These are phyloP conservation scores for Sminthurides aquaticus DNA, from an alignment of 2,888 invertebrate genomes.

Conservation along the genomic window DNA sequence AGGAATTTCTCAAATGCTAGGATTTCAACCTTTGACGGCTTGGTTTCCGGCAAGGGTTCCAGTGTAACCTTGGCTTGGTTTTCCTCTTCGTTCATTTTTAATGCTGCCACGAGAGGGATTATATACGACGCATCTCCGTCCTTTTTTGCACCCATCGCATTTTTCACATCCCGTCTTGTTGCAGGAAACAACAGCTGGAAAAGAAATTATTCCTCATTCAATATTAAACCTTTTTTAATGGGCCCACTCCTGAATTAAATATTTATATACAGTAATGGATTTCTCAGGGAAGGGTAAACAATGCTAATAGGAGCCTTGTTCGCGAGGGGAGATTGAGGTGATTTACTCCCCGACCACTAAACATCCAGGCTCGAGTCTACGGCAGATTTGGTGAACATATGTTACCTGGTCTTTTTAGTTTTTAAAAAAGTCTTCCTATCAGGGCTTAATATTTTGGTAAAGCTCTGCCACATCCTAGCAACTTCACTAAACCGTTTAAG, in stretches of 20 bases:
- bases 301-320: too few relatives aligned
- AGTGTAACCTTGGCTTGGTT: slow-evolving; percentile 7
- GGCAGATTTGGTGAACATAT: too few relatives aligned
- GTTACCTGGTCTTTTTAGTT: too few relatives aligned
- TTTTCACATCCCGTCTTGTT: slow-evolving; percentile 16
- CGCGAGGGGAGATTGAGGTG: too few relatives aligned
- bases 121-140: slow-evolving; percentile 8
- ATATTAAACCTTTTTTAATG: background rate
- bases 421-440: too few relatives aligned
- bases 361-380: too few relatives aligned
- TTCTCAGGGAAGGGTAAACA: too few relatives aligned
- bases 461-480: too few relatives aligned
- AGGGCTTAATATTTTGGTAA: too few relatives aligned
- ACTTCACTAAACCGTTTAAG: too few relatives aligned
- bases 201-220: background rate
- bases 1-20: slow-evolving; percentile 17
- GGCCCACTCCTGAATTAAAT: background rate
- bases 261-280: too few relatives aligned
- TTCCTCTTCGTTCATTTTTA: background rate
- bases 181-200: slow-evolving; percentile 27
- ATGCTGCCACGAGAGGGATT: slow-evolving; percentile 21
- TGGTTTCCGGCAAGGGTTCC: slow-evolving; percentile 17
- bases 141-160: slow-evolving; percentile 12
- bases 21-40: slow-evolving; percentile 17
- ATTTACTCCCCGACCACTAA: too few relatives aligned